Conservation (phyloP, 2,113 vertebrate species). For the Procavia capensis region DNA sequence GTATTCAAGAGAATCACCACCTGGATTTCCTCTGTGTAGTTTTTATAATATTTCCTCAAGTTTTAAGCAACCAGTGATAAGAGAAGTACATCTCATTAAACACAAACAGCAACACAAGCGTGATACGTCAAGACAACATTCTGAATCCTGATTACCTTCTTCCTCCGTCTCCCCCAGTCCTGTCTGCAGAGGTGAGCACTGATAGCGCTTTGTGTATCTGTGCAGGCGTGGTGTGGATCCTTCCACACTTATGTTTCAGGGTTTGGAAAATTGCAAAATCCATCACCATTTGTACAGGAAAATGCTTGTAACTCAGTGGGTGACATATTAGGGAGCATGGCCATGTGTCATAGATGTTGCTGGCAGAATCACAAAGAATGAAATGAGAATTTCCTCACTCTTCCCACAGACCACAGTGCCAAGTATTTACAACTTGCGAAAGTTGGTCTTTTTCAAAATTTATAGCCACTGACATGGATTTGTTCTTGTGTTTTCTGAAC, state of each 20-base stretch:
- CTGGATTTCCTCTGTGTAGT: conserved; percentile 27
- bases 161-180: background rate
- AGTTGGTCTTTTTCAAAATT: background rate
- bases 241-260: background rate
- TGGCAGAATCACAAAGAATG: background rate
- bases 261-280: conserved; percentile 7
- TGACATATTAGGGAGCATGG: background rate
- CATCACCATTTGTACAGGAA: background rate
- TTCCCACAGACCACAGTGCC: background rate
- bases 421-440: background rate
- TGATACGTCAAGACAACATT: background rate
- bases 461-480: background rate
- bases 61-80: background rate
- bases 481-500: conserved; percentile 14
- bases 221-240: background rate
- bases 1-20: background rate
- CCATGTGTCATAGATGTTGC: background rate
- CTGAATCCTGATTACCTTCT: background rate
- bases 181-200: background rate
- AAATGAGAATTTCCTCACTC: background rate
- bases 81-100: background rate
- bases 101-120: background rate
- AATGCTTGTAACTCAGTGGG: background rate
- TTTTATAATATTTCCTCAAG: conserved; percentile 26
- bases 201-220: background rate